Evolutionary conservation across 2,888 invertebrate species (phyloP), one percentile per base, ranked within the genome.

Genomic region (Fabriciana adippe): DNA sequence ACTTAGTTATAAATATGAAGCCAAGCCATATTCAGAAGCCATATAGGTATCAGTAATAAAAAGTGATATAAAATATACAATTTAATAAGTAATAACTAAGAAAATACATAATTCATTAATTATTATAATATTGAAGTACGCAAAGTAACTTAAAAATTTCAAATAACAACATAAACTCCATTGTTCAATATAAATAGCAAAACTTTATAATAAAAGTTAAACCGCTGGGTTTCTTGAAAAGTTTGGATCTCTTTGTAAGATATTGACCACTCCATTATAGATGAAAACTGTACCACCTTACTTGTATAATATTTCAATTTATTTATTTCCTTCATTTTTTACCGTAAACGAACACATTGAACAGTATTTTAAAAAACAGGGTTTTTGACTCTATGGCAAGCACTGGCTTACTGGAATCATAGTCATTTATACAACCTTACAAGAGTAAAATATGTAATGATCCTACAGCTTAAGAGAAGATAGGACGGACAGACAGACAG

Each of bases 131-230:
- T 48, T 59, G 47, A 48, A 41, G n/a, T 59, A 31, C 16, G 16
- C 26, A 48, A 59, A 59, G 59, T 16, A 48, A 16, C 26, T 59
- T 26, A 59, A 48, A 57, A 48, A 59, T 59, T 59, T 59, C 47
- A 11, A 41, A 41, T 26, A 48, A 59, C 47, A 59, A 59, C 59
- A 59, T 48, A 59, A 59, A 26, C 59, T 59, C 13, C 59, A 59
- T n/a, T 26, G 26, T 48, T 59, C 59, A 59, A 59, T 57, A 57
- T 48, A 59, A 59, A 59, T 59, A 59, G 48, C 48, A 59, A 26
- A 59, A 59, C 59, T 59, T 59, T 59, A 13, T 59, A 59, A 59
- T 48, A 59, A 59, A 59, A 59, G 47, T 59, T 59, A 47, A 59
- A 59, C 59, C 48, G 59, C 48, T 61, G 50, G 14, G 35, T 61